Conservation (phyloP, 2,797 vertebrate genomes). For the Oryzias dopingdopingensis region DNA sequence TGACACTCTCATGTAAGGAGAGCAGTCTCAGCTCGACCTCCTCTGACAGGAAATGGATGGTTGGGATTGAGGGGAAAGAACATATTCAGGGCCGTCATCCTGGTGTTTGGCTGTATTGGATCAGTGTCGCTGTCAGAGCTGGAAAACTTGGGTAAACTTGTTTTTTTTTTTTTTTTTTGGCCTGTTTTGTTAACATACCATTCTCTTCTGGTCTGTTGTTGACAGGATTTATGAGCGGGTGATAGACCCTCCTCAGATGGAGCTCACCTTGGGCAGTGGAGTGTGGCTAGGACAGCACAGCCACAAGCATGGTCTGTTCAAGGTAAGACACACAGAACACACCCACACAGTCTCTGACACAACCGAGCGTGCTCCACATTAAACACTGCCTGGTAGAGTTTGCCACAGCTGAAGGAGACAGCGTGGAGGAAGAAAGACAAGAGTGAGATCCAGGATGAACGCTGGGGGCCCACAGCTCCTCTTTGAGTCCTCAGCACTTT, state of each 20-base stretch:
- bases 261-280: constrained; percentile 84
- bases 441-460: constrained; percentile 20
- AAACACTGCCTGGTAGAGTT: constrained; percentile 25
- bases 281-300: constrained; percentile 96
- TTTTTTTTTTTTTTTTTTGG: constrained; percentile 16
- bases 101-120: constrained; percentile 48
- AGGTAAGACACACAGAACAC: constrained; percentile 80
- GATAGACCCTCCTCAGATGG: constrained; percentile 90
- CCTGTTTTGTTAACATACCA: constrained; percentile 35
- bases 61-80: constrained; percentile 10
- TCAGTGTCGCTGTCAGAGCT: constrained; percentile 41
- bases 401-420: constrained; percentile 24
- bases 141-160: constrained; percentile 16
- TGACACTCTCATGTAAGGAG: constrained; percentile 60
- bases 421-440: constrained; percentile 6
- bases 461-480: not conserved
- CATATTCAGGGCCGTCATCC: constrained; percentile 31
- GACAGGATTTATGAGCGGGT: constrained; percentile 93
- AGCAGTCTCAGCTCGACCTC: constrained; percentile 30
- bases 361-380: constrained; percentile 24
- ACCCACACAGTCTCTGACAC: not conserved
- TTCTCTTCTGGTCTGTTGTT: constrained; percentile 51
- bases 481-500: constrained; percentile 11
- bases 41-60: constrained; percentile 23
- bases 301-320: constrained; percentile 92